Evolutionary conservation across 2,888 invertebrate genomes (phyloP).

Genomic region (Catonia carolina): DNA sequence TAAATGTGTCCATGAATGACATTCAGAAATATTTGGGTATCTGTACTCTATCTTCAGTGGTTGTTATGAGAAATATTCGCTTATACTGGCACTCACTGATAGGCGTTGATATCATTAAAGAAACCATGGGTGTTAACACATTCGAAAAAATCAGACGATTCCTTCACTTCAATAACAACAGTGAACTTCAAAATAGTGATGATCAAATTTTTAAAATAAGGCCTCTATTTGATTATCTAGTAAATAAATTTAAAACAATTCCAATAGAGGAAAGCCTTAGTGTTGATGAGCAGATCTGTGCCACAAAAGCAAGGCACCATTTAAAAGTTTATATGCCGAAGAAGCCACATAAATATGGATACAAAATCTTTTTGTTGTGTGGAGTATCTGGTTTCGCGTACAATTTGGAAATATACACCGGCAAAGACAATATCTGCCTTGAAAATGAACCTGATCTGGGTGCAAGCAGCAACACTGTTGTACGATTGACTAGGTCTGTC

Average conservation of each 20-base stretch:
- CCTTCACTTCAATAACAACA: neutral
- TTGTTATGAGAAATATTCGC: neutral
- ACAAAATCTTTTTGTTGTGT: neutral
- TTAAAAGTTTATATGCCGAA: constrained; percentile 9
- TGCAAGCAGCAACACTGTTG: constrained; percentile 37
- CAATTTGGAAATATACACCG: neutral
- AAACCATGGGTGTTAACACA: neutral
- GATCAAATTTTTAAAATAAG: neutral
- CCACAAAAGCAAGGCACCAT: constrained; percentile 31
- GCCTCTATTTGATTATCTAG: neutral
- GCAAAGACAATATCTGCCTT: constrained; percentile 20
- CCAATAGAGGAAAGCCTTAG: neutral
- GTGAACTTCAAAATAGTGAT: neutral
- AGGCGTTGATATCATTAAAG: neutral
- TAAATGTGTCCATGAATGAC: neutral
- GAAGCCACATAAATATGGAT: neutral
- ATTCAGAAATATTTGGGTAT: constrained; percentile 3
- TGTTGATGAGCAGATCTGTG: constrained; percentile 21
- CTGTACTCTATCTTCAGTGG: neutral
- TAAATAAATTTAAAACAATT: neutral
- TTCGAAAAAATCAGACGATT: neutral
- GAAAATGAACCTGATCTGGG: constrained; percentile 37
- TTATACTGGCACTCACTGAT: neutral
- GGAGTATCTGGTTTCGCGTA: neutral
- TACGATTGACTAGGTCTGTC: constrained; percentile 37